Evolutionary conservation across 2,888 invertebrate species (phyloP), one percentile per base, ranked within the genome.

Genomic region (Drosophila prostipennis): DNA sequence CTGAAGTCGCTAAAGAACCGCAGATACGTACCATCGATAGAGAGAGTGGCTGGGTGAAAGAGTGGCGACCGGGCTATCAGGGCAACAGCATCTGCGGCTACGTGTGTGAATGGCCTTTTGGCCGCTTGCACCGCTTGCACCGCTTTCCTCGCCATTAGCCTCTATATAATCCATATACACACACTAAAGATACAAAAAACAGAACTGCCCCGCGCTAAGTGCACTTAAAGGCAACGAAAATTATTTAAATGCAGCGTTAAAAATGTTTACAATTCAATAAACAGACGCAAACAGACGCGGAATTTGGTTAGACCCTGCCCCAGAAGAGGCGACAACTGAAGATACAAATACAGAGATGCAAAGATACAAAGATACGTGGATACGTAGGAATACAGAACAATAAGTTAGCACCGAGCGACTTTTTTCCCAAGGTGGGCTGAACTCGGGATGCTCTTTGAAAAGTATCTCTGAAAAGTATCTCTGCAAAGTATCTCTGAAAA

Each of bases 261-360:
- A 64, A 89, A 88, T 88, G 77, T 90, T 89, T 89, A 90, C 88
- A 87, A 81, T 87, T 79, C 82, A 84, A 84, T 82, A 85, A 84
- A 81, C 79, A 84, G 65, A 70, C 71, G 58, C 58, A 64, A 75
- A 71, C 69, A 72, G 32, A 46, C 23, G 26, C 37, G 45, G 14
- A 16, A 34, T 70, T 55, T 43, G 53, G 60, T 64, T 56, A 56
- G 54, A 69, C 23, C 39, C 55, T 52, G 52, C 49, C 43, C 42
- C 46, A 49, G 26, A 57, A 69, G 52, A 39, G 65, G 72, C 72
- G 72, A 70, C 72, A 75, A 68, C 54, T 55, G 10, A 10, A 64
- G 72, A 49, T 71, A 48, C 59, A 46, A 59, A 59, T 56, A 40
- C 39, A 57, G 52, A 40, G 29, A 29, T 60, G 19, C 48, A 37